Evolutionary conservation across 2,113 vertebrate species (phyloP), one percentile per base, ranked within the genome.

Genomic region (Ceyx melanurus): DNA sequence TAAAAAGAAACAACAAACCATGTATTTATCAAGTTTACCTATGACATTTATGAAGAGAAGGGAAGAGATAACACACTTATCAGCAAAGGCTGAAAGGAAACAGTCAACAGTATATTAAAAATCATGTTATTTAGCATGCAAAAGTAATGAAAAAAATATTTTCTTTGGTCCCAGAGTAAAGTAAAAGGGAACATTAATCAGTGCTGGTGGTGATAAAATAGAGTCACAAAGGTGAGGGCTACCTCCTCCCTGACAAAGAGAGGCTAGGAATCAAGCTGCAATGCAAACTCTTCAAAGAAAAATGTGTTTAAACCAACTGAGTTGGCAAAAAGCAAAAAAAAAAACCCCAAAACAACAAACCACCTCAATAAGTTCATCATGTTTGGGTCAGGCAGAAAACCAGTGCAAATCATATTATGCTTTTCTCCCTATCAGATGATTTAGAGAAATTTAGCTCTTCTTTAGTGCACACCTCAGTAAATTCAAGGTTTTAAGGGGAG

Each of bases 1-100:
- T 99, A 95, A 56, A 95, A 96, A 73, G 42, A 88, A 89, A 50
- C 31, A 96, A 57, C 7, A 61, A 58, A 62, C 5, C 11, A 17
- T 37, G 60, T 73, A 76, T 82, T 85, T 71, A 35, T 72, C 23
- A 8, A 46, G 64, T 70, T 87, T 25, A 26, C 15, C 31, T 23
- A 51, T 0, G 12, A 71, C 17, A 29, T 6, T 80, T 10, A 28
- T 1, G 17, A 60, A 77, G 33, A n/a, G 20, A 48, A 15, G n/a
- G 26, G 75, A 19, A 70, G 31, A 81, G 33, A 40, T 8, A 67
- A 46, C 17, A 76, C 43, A 26, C 43, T 66, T 81, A 82, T 46
- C 53, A 64, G 54, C n/a, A 77, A 76, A 74, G 46, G 8, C 22
- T 15, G 25, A 91, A 80, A 80, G 46, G 42, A 91, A 88, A 88